Percentiles rank a stretch among this genome's conserved stretches.
phyloP scores from a whole-genome alignment of 2,888 invertebrate genomes.

The Acanthacorydalis orientalis region DNA sequence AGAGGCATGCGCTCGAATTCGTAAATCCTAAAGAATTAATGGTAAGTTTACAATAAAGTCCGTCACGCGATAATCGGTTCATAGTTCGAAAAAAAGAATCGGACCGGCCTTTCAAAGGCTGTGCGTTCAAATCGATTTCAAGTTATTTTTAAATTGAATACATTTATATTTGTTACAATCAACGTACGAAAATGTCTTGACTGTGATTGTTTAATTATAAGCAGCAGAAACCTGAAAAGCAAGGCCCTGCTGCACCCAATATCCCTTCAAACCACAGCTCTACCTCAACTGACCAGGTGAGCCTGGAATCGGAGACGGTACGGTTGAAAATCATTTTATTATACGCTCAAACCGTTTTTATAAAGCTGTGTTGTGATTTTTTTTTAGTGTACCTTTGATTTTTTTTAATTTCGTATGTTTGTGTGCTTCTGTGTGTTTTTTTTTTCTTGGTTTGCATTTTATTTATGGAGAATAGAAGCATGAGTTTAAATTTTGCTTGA shows the following conservation, averaged over 20 bases:
- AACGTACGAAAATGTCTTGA: no score
- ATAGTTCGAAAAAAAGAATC: no score
- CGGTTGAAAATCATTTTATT: not conserved
- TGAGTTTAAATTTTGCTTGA: no score
- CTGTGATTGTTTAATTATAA: conserved; percentile 14
- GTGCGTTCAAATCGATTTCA: no score
- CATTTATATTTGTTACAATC: not conserved
- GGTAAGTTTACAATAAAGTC: conserved; percentile 32
- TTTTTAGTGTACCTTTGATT: conserved; percentile 10
- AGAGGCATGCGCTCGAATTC: conserved; percentile 83
- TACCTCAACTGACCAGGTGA: conserved; percentile 41
- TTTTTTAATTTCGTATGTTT: conserved; percentile 11
- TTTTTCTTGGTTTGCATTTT: no score
- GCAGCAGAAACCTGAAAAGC: conserved; percentile 36
- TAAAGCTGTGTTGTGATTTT: not conserved
- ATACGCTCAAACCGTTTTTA: not conserved
- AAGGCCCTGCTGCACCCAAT: conserved; percentile 32
- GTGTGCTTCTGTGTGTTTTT: conserved; percentile 7
- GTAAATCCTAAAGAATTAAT: conserved; percentile 79
- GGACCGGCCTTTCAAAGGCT: no score
- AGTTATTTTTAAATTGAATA: no score
- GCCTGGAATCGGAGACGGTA: conserved; percentile 16
- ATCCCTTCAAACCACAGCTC: conserved; percentile 35
- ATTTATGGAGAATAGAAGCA: no score
- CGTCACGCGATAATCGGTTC: no score